A percentile compares a stretch with the other conserved stretches of the same genome.
Conservation (phyloP, 2,113 vertebrate species). For the Pterocles gutturalis region DNA sequence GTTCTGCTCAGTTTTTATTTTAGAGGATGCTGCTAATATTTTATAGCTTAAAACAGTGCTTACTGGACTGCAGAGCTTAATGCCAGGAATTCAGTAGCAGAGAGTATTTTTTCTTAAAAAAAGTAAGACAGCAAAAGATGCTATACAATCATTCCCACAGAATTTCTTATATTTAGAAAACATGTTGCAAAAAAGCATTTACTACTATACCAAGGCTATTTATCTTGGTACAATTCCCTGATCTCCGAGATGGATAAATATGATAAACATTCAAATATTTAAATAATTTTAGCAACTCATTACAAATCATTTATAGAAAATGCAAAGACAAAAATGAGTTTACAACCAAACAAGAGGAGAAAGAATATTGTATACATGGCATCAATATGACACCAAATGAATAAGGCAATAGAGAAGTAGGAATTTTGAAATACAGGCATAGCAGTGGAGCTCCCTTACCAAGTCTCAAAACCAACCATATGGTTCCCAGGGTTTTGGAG, state of each 20-base stretch:
- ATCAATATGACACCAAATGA: neutral
- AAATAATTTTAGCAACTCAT: neutral
- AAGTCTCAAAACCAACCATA: neutral
- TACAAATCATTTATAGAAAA: neutral
- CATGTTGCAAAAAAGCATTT: neutral
- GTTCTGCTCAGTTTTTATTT: neutral
- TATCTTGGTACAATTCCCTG: neutral
- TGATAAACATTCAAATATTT: neutral
- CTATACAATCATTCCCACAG: neutral
- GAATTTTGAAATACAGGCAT: neutral
- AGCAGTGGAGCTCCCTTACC: neutral
- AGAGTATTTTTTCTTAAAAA: neutral
- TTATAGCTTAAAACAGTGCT: neutral
- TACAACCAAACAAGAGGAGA: neutral
- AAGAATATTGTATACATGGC: fast-evolving
- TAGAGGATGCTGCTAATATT: neutral
- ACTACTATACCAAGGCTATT: neutral
- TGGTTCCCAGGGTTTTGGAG: neutral
- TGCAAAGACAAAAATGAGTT: neutral
- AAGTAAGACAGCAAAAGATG: neutral
- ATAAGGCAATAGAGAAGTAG: neutral
- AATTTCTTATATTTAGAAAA: neutral
- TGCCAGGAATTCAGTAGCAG: neutral
- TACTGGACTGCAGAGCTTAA: neutral
- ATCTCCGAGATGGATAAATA: neutral